Evolutionary conservation across 2,113 vertebrate genomes (phyloP), one percentile per base, ranked within the genome.

Genomic region (Nothoprocta pentlandii): DNA sequence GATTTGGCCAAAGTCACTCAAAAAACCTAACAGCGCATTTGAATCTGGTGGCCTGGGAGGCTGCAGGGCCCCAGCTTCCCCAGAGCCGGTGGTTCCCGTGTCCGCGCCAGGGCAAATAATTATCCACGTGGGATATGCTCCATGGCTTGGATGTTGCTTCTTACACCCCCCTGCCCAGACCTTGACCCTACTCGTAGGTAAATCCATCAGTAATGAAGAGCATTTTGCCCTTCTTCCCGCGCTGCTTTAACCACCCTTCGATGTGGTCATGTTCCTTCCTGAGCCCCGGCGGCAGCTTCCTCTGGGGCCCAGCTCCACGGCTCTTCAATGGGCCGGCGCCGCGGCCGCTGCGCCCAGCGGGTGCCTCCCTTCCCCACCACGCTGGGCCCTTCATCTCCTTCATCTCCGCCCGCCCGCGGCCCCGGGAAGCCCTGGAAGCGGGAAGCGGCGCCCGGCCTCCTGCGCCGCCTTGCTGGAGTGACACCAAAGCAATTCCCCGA

Each of bases 251-350:
- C 92, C 94, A 94, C 85, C 75, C 94, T 93, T 74, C 90, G 85
- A 97, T 91, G 96, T 91, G 96, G 81, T 98, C 96, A 98, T 96
- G 97, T 97, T 95, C 97, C 97, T 97, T 98, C 98, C 97, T 97
- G 88, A 80, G 94, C 10, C 47, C 77, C 28, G 92, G 61, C 62
- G 75, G 71, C 87, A 85, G 94, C 95, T 96, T 97, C 97, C 97
- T 95, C 86, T 96, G 96, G 92, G 77, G 71, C 87, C 79, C 76
- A 62, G 47, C 91, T 74, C 8, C 77, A 23, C 46, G 59, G 87
- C 95, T 86, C 91, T 82, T 32, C 36, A 80, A 78, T 84, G 85
- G 86, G 89, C 66, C 86, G 26, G 25, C 71, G 84, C 36, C 36
- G 36, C 36, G 36, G 36, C 36, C 36, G 36, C 36, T 39, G 36